Conservation (phyloP, 2,797 vertebrate genomes). For the Serranus cabrilla region DNA sequence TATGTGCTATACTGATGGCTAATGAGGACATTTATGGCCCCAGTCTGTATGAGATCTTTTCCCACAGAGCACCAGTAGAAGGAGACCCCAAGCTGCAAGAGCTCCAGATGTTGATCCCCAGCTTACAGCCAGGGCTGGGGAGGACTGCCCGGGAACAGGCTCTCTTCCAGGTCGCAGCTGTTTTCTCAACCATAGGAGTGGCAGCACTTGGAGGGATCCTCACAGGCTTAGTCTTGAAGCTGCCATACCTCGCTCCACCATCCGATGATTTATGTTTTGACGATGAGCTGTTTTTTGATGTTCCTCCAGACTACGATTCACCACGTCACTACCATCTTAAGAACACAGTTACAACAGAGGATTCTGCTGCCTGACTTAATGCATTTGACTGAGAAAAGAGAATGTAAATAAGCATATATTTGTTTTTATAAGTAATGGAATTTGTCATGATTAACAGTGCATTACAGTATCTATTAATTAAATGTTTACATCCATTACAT, state of each 20-base stretch:
- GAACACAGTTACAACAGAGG: conserved; percentile 44
- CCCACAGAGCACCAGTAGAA: conserved; percentile 72
- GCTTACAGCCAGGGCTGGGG: conserved; percentile 57
- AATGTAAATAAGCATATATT: conserved; percentile 15
- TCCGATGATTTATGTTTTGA: conserved; percentile 86
- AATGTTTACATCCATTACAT: conserved; percentile 10
- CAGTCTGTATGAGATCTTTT: conserved; percentile 80
- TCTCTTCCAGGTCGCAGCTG: conserved; percentile 83
- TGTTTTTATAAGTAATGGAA: conserved; percentile 6
- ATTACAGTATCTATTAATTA: neutral
- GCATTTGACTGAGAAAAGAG: conserved; percentile 2
- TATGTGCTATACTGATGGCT: conserved; percentile 79
- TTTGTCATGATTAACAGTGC: neutral
- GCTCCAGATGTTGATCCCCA: conserved; percentile 66
- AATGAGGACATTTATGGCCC: conserved; percentile 75
- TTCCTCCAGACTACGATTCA: conserved; percentile 77
- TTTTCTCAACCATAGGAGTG: conserved; percentile 77
- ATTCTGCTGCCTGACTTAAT: conserved; percentile 52
- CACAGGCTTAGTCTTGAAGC: conserved; percentile 80
- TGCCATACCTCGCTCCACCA: conserved; percentile 82
- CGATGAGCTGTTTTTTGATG: conserved; percentile 85
- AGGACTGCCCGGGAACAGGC: conserved; percentile 79
- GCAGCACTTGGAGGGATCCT: conserved; percentile 82
- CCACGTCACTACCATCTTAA: conserved; percentile 30
- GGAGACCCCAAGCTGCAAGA: conserved; percentile 78